Conservation (phyloP, 1,140 invertebrate genomes). For the Adelges cooleyi region DNA sequence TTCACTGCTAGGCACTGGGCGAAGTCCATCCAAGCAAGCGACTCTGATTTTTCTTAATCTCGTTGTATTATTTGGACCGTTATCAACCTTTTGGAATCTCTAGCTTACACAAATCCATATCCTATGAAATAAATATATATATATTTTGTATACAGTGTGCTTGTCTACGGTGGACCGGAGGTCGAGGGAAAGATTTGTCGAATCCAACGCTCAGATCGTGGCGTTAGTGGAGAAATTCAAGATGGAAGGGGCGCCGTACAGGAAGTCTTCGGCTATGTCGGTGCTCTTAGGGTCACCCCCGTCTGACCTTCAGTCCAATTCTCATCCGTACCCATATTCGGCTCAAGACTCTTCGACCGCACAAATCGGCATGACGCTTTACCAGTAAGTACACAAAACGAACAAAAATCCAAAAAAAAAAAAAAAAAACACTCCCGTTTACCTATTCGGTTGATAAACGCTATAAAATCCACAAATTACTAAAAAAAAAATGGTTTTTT, state of each 20-base stretch:
- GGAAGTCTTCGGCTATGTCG: slow-evolving; percentile 42
- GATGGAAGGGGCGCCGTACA: slow-evolving; percentile 56
- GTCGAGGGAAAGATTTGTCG: slow-evolving; percentile 75
- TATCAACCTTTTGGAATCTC: too few relatives aligned
- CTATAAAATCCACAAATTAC: neutral
- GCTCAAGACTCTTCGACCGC: slow-evolving; percentile 1
- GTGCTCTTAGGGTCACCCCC: slow-evolving; percentile 37
- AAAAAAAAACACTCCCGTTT: neutral
- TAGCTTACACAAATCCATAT: too few relatives aligned
- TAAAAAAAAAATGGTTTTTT: neutral
- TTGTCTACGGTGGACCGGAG: slow-evolving; percentile 81
- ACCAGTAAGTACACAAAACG: slow-evolving; percentile 49
- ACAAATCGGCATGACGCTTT: slow-evolving; percentile 55
- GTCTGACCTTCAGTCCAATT: neutral
- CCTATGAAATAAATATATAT: too few relatives aligned
- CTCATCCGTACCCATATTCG: slow-evolving; percentile 16
- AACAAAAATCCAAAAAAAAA: neutral
- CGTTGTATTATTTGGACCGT: too few relatives aligned
- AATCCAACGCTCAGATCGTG: slow-evolving; percentile 85
- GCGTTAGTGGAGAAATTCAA: slow-evolving; percentile 85
- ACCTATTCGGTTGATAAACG: neutral
- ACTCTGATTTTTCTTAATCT: too few relatives aligned
- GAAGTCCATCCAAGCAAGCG: too few relatives aligned
- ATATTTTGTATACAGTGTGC: slow-evolving; percentile 57
- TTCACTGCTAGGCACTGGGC: too few relatives aligned